phyloP scores from a whole-genome alignment of 1,140 invertebrate genomes.

The Lasioglossum baleicum region DNA sequence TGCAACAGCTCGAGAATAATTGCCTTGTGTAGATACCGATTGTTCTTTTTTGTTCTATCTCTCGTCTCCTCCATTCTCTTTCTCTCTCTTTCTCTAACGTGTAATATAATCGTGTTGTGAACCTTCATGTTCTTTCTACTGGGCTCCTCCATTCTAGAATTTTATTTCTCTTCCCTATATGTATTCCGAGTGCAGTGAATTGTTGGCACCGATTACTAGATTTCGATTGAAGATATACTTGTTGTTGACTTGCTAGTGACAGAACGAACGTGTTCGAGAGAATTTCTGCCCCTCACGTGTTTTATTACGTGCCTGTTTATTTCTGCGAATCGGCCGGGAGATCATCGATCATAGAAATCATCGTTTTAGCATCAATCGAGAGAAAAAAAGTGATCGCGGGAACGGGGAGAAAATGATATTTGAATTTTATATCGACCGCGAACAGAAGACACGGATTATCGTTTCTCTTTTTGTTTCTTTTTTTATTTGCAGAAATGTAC shows the following conservation, averaged over 20 bases:
- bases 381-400: not conserved
- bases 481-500: constrained; percentile 26
- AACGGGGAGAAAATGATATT: not conserved
- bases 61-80: no score
- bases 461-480: no score
- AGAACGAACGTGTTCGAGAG: constrained; percentile 20
- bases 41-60: not conserved
- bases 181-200: constrained; percentile 43
- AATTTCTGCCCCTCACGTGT: constrained; percentile 21
- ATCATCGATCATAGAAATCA: no score
- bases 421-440: not conserved
- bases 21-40: constrained; percentile 51
- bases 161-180: constrained; percentile 6
- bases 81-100: constrained; percentile 19
- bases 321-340: constrained; percentile 15
- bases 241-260: constrained; percentile 16
- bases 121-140: not conserved
- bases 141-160: constrained; percentile 36
- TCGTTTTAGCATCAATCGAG: not conserved
- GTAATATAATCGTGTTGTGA: constrained; percentile 27
- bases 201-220: constrained; percentile 39
- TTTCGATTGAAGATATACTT: constrained; percentile 41
- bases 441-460: not conserved
- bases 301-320: constrained; percentile 24
- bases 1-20: constrained; percentile 50